Evolutionary conservation across 1,140 invertebrate species (phyloP).

Genomic region (Carposina sasakii): DNA sequence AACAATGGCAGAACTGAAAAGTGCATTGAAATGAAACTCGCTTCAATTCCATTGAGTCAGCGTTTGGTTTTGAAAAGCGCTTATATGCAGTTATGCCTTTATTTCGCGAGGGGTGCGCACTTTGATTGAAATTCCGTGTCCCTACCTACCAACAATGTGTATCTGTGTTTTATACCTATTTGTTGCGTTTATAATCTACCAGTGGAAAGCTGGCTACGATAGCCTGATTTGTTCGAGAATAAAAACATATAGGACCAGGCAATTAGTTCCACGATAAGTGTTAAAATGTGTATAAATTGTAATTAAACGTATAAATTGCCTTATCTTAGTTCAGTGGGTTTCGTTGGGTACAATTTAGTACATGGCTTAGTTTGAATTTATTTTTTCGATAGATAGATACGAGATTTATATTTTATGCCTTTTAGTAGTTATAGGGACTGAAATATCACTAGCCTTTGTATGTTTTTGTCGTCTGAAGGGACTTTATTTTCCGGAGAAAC

Average conservation of each 20-base stretch:
- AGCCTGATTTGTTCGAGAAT: conserved; percentile 46
- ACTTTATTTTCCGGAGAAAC: too few relatives aligned
- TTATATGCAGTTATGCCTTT: conserved; percentile 21
- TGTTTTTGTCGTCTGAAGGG: too few relatives aligned
- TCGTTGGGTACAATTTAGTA: too few relatives aligned
- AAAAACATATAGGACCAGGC: conserved; percentile 38
- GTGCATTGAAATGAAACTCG: background rate
- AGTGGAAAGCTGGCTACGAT: conserved; percentile 34
- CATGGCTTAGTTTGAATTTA: too few relatives aligned
- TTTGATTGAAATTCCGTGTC: conserved; percentile 70
- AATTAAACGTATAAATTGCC: too few relatives aligned
- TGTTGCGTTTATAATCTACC: conserved; percentile 55
- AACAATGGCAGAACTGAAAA: conserved; percentile 23
- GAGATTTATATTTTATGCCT: too few relatives aligned
- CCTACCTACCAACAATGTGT: conserved; percentile 64
- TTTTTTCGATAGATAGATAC: too few relatives aligned
- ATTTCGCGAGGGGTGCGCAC: background rate
- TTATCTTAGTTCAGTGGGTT: too few relatives aligned
- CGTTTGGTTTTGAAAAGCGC: background rate
- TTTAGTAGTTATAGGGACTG: too few relatives aligned
- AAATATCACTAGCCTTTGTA: too few relatives aligned
- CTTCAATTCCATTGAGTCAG: background rate
- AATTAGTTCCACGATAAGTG: conserved; percentile 36
- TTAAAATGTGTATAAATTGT: conserved; percentile 29
- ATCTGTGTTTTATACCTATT: conserved; percentile 56